Evolutionary conservation across 2,888 invertebrate species (phyloP), one percentile per base, ranked within the genome.

Genomic region (Psylliodes chrysocephalus): DNA sequence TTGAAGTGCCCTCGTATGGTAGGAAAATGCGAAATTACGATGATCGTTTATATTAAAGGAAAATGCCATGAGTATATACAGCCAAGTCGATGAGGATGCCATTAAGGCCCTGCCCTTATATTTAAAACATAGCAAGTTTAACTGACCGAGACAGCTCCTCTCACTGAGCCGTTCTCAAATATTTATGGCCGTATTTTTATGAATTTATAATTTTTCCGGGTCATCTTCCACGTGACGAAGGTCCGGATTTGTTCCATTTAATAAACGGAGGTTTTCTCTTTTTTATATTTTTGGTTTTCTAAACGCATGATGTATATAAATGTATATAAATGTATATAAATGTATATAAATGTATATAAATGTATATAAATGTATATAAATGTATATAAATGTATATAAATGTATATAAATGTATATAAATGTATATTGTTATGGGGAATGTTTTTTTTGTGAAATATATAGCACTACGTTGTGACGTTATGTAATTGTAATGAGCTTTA

Each of bases 111-210:
- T 63, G 61, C 68, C 65, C 68, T 68, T 68, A 66, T 65, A 66
- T 68, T 68, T 64, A 62, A 66, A 68, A 68, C 68, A 63, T 62
- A 61, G 63, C 66, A 63, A 63, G 66, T 63, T 65, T 61, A 65
- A 67, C 70, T 70, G 70, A 70, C 68, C 70, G 70, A 60, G 68
- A 70, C 70, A 70, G 68, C 63, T 65, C 52, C 49, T 63, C 46
- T 60, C 60, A 63, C 57, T n/a, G 60, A 35, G 47, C 66, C 44
- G 63, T 55, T 65, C 62, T 66, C 64, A 61, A 67, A 68, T 70
- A 70, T 69, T 69, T 69, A 69, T 67, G 63, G 57, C 54, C 51
- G 63, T 67, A 69, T 69, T 69, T 69, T 69, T 67, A 60, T 66
- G 63, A 67, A 69, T 64, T 67, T 62, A 67, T 66, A 64, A 64